Evolutionary conservation across 2,797 vertebrate species (phyloP), one percentile per base, ranked within the genome.

Genomic region (Hybognathus amarus): DNA sequence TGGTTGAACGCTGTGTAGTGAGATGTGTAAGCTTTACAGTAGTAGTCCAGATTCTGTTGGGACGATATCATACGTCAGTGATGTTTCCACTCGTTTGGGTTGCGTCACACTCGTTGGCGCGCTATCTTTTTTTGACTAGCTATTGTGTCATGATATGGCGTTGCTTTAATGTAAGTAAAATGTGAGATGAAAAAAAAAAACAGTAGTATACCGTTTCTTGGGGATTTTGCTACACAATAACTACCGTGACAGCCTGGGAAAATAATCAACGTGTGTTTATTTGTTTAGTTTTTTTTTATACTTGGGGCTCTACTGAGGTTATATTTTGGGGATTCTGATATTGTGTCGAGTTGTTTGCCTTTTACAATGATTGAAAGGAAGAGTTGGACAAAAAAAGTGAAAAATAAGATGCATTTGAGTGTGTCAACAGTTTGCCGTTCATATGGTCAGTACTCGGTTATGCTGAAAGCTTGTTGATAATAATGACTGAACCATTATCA

Each of bases 151-250:
- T 82, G 85, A 85, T 86, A 87, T 86, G 83, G 87, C 83, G 85
- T 89, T 89, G 85, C 87, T 88, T 88, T 88, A 87, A 86, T 89
- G 88, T 89, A 80, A 86, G 86, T 89, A 79, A 84, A 83, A 81
- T 83, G 87, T 87, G 85, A 87, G 85, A 82, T 85, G 67, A 59
- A 50, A 36, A 69, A 80, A 83, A 83, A 82, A 71, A 77, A 82
- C 87, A 84, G 85, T 84, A 78, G 45, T 83, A 78, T 83, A 77
- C 63, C 47, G 47, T 85, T 89, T 89, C 81, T 87, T 85, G 85
- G 85, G 67, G 79, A 52, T 70, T 87, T 86, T 85, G 76, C 75
- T 84, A 87, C 83, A 87, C 86, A 82, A 83, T 89, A 83, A 86
- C 82, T 82, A 85, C 85, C 82, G 78, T 76, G 83, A 85, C 82